A percentile compares a stretch with the other conserved stretches of the same genome.
phyloP scores from a whole-genome alignment of 2,888 invertebrate species.

The Cacoxenus indagator region DNA sequence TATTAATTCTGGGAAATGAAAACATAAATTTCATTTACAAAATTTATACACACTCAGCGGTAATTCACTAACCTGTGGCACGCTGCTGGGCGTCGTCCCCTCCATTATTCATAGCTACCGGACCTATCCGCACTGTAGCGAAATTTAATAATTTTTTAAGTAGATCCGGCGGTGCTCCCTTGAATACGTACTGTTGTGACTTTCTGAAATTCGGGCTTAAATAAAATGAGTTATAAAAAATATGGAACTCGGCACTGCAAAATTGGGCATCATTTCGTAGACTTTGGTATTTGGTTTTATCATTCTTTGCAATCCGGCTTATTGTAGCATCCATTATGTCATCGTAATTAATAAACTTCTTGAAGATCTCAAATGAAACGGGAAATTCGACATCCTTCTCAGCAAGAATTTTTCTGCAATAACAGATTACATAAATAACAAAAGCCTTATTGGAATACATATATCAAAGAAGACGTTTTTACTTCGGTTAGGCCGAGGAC shows the following conservation, averaged over 20 bases:
- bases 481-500: too few relatives aligned
- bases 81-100: not conserved
- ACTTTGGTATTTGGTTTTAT: not conserved
- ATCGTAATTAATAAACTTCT: not conserved
- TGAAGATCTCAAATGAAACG: not conserved
- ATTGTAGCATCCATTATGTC: not conserved
- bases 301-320: not conserved
- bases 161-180: not conserved
- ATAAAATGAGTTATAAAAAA: not conserved
- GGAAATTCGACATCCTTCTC: not conserved
- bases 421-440: not conserved
- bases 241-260: not conserved
- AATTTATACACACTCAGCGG: too few relatives aligned
- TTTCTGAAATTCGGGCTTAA: not conserved
- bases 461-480: constrained; percentile 78
- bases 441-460: not conserved
- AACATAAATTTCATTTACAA: too few relatives aligned
- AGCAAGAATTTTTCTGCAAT: not conserved
- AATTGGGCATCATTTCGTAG: not conserved
- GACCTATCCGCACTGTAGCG: not conserved
- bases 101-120: not conserved
- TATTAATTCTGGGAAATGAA: too few relatives aligned
- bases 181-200: not conserved
- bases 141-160: not conserved
- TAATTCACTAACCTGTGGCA: not conserved